These are phyloP conservation scores for Ophion obscuratus DNA, from an alignment of 2,888 invertebrate genomes.

Conservation along the genomic window DNA sequence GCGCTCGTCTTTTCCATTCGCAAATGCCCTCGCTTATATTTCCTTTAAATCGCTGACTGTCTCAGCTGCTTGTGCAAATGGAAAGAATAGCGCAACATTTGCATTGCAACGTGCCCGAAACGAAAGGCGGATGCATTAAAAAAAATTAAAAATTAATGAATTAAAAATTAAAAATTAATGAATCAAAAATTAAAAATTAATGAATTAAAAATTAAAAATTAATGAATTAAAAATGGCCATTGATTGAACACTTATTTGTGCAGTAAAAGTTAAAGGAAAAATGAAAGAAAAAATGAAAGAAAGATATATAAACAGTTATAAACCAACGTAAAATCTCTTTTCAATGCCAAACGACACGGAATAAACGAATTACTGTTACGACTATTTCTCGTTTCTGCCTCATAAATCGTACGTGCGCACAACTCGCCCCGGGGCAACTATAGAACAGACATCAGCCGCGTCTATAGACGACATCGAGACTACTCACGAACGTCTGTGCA, in stretches of 20 bases:
- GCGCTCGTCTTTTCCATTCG: constrained; percentile 55
- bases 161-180: too few relatives aligned
- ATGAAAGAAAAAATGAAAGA: background rate
- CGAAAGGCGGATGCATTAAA: constrained; percentile 6
- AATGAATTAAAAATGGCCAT: too few relatives aligned
- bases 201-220: too few relatives aligned
- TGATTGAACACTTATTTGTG: background rate
- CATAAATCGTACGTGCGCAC: constrained; percentile 49
- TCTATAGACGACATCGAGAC: constrained; percentile 23
- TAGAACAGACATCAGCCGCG: constrained; percentile 25
- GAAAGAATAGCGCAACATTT: constrained; percentile 50
- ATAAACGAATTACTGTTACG: constrained; percentile 58
- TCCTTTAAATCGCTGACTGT: constrained; percentile 39
- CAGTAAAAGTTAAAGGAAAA: background rate
- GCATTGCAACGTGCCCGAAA: constrained; percentile 3
- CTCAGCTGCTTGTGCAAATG: background rate
- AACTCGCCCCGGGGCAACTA: constrained; percentile 56
- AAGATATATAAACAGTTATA: background rate
- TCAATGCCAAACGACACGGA: constrained; percentile 53
- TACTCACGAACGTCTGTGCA: constrained; percentile 11
- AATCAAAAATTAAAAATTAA: too few relatives aligned
- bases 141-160: too few relatives aligned
- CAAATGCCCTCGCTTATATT: constrained; percentile 22
- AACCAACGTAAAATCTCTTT: constrained; percentile 35
- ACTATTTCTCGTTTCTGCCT: constrained; percentile 47